Conservation (phyloP, 2,797 vertebrate species). For the Amblyraja radiata region DNA sequence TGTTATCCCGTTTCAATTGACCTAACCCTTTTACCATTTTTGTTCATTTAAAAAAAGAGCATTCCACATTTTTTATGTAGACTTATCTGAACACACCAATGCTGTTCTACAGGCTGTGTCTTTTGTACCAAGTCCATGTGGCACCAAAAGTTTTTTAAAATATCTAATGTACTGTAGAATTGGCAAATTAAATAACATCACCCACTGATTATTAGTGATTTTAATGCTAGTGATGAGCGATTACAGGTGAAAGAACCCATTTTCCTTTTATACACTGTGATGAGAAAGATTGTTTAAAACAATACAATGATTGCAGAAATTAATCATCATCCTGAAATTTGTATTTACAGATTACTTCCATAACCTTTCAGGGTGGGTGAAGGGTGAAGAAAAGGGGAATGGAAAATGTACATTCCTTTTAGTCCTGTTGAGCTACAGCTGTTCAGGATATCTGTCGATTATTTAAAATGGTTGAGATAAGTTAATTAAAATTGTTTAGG, state of each 20-base stretch:
- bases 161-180: not conserved
- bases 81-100: slow-evolving; percentile 32
- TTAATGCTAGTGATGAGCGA: not conserved
- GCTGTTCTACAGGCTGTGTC: not conserved
- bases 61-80: not conserved
- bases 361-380: not conserved
- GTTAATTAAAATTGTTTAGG: not conserved
- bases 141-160: not conserved
- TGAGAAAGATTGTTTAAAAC: not conserved
- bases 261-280: not conserved
- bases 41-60: slow-evolving; percentile 15
- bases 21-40: not conserved
- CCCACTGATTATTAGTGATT: not conserved
- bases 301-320: not conserved
- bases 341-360: not conserved
- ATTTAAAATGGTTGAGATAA: not conserved
- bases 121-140: not conserved
- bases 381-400: not conserved
- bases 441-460: not conserved
- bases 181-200: not conserved
- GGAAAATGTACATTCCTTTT: not conserved
- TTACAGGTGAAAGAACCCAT: not conserved
- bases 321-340: not conserved
- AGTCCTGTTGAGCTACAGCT: not conserved
- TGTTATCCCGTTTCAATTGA: slow-evolving; percentile 20